These are phyloP conservation scores for Oreonectes daqikongensis DNA, from an alignment of 2,797 vertebrate genomes.

Conservation along the genomic window DNA sequence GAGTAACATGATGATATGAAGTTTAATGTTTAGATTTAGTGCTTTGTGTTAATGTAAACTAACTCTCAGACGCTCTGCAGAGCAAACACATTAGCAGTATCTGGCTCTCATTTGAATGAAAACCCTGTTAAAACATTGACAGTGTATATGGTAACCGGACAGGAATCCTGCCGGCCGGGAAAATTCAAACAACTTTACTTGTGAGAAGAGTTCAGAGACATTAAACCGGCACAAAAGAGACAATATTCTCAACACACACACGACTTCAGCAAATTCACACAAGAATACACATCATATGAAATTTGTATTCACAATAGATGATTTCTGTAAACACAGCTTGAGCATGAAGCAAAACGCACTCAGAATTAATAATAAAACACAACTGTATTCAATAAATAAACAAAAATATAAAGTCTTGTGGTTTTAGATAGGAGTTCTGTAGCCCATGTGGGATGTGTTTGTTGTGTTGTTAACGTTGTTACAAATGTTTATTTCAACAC, in stretches of 20 bases:
- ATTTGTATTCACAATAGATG: no score
- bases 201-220: conserved; percentile 40
- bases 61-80: no score
- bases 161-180: conserved; percentile 69
- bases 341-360: no score
- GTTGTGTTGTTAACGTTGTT: not conserved
- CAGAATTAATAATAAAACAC: no score
- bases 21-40: no score
- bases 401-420: not conserved
- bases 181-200: conserved; percentile 46
- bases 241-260: no score
- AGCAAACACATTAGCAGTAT: conserved; percentile 11
- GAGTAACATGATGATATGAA: no score
- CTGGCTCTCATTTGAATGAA: conserved; percentile 68
- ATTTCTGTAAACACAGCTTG: no score
- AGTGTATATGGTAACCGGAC: conserved; percentile 64
- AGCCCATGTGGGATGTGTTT: not conserved
- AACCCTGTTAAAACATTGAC: conserved; percentile 55
- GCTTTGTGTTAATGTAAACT: no score
- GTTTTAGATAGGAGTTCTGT: no score
- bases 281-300: no score
- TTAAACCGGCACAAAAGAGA: conserved; percentile 31
- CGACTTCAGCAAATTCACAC: not conserved
- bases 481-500: not conserved
- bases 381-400: no score